phyloP scores from a whole-genome alignment of 1,140 invertebrate genomes.

The Metaphire vulgaris region DNA sequence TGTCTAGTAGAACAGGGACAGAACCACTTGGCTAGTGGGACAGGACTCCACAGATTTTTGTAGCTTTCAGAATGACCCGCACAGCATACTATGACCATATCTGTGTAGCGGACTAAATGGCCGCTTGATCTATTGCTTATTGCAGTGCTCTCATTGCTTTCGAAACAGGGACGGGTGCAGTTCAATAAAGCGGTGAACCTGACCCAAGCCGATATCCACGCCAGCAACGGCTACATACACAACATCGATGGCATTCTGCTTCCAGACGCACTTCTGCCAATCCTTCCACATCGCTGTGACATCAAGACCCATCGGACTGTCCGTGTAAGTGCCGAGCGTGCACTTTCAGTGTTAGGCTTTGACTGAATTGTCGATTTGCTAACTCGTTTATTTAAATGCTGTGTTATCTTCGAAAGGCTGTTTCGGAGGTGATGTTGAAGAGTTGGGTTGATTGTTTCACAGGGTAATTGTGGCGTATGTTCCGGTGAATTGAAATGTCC shows the following conservation, averaged over 20 bases:
- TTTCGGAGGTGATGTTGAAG: constrained; percentile 3
- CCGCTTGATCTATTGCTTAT: too few species aligned
- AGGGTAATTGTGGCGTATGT: constrained; percentile 33
- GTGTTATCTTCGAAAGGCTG: background rate
- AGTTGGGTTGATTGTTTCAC: background rate
- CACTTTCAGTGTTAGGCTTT: background rate
- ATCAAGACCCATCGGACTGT: constrained; percentile 26
- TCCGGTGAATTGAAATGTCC: constrained; percentile 27
- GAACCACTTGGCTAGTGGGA: too few species aligned
- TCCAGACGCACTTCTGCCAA: constrained; percentile 32
- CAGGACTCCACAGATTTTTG: too few species aligned
- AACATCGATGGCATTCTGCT: constrained; percentile 38
- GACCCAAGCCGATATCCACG: constrained; percentile 39
- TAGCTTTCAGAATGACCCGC: too few species aligned
- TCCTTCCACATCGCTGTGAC: constrained; percentile 39
- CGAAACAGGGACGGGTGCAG: constrained; percentile 37
- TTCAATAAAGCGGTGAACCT: constrained; percentile 36
- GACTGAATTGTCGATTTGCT: background rate
- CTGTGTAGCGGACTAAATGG: too few species aligned
- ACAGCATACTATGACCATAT: too few species aligned
- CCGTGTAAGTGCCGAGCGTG: constrained; percentile 31
- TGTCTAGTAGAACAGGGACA: too few species aligned
- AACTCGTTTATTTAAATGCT: too few species aligned
- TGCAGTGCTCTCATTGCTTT: constrained; percentile 6
- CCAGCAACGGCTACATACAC: constrained; percentile 38